These are phyloP conservation scores for Diuraphis noxia DNA, from an alignment of 1,140 invertebrate genomes.

Conservation along the genomic window DNA sequence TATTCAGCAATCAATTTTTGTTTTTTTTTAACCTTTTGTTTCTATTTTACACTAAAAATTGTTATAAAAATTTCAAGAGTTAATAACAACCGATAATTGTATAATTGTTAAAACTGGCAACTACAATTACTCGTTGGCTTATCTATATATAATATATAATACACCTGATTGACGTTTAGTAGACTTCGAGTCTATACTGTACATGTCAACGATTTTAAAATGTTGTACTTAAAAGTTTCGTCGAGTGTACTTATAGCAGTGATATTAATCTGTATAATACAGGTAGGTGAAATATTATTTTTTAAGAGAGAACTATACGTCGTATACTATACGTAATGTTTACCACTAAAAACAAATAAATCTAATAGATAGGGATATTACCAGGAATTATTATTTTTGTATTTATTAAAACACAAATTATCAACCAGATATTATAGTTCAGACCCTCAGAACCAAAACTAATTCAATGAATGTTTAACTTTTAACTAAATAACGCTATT, in stretches of 20 bases:
- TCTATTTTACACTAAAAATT: background rate
- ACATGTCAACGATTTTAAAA: background rate
- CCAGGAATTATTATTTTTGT: background rate
- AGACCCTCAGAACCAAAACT: background rate
- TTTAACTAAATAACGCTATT: background rate
- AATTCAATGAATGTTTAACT: background rate
- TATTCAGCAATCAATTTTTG: background rate
- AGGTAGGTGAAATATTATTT: constrained; percentile 23
- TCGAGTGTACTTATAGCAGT: background rate
- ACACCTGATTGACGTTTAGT: background rate
- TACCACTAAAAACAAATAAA: background rate
- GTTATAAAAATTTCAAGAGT: background rate
- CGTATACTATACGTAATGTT: background rate
- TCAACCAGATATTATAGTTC: background rate
- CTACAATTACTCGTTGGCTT: background rate
- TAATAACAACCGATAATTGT: constrained; percentile 8
- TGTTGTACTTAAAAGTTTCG: constrained; percentile 24
- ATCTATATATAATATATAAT: background rate
- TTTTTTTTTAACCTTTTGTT: background rate
- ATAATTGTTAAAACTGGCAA: background rate
- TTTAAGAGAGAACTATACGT: background rate
- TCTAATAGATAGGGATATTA: background rate
- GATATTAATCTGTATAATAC: constrained; percentile 23
- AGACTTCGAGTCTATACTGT: constrained; percentile 1
- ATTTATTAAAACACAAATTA: background rate